These are phyloP conservation scores for Ornithorhynchus anatinus DNA, from an alignment of 2,113 vertebrate species.

Conservation along the genomic window DNA sequence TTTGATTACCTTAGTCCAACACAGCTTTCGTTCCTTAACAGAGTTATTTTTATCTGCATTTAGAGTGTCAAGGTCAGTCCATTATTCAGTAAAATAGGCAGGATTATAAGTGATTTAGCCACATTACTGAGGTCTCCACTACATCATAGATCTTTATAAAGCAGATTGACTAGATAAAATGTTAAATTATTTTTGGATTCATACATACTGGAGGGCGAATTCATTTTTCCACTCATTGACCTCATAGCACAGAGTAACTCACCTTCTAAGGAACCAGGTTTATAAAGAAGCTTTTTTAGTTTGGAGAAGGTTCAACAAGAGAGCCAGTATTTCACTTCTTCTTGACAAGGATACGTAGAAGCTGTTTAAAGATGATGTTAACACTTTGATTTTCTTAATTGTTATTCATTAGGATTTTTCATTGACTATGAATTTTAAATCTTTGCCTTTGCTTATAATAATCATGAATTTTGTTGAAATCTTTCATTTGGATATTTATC, in stretches of 20 bases:
- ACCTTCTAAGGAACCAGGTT: conserved; percentile 12
- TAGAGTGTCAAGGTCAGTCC: neutral
- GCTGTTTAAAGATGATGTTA: neutral
- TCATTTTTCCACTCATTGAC: conserved; percentile 14
- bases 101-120: conserved; percentile 25
- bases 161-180: conserved; percentile 20
- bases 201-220: conserved; percentile 2
- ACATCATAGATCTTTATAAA: conserved; percentile 38
- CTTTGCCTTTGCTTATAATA: neutral
- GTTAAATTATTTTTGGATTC: conserved; percentile 19
- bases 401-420: no score
- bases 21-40: conserved; percentile 20
- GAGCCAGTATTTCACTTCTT: neutral
- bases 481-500: no score
- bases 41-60: conserved; percentile 43
- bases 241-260: neutral
- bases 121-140: conserved; percentile 18
- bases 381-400: no score
- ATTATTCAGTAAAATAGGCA: conserved; percentile 44
- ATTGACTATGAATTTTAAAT: no score
- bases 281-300: neutral
- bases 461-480: no score
- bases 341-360: neutral
- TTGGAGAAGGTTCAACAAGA: neutral
- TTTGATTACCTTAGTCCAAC: conserved; percentile 33